Evolutionary conservation across 2,797 vertebrate species (phyloP), one percentile per base, ranked within the genome.

Genomic region (Scomberomorus guttatus): DNA sequence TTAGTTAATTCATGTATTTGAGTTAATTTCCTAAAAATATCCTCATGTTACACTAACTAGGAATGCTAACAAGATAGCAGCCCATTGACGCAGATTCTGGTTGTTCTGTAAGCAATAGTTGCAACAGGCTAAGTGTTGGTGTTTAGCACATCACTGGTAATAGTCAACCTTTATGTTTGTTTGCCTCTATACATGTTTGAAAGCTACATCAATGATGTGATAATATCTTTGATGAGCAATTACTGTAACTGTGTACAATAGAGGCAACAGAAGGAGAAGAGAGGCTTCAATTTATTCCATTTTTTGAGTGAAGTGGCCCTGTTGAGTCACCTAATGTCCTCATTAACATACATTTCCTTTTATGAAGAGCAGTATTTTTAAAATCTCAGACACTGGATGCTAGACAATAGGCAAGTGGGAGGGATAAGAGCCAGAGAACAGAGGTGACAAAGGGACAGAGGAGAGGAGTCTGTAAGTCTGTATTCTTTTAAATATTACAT

Each of bases 311-410:
- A 60, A 68, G 73, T 79, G 69, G 34, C 65, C 42, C 42, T 50
- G 71, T 55, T 75, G 63, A 80, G 71, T 64, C 67, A 20, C 24
- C 15, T 63, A 57, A 52, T 65, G 27, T 48, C 14, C 51, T 85
- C 54, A 84, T 86, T 84, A 75, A 67, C 72, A 80, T 75, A 68
- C n/a, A 65, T 61, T 78, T 34, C 20, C 15, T 27, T 57, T 84
- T 46, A 63, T 71, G 60, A 64, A 73, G 64, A 77, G 66, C 51
- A 57, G 60, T 37, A 20, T 61, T 65, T 80, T 73, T 29, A 39
- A 75, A 68, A 75, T 62, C 39, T 76, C 44, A 54, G 22, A 55
- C 44, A 34, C 18, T 52, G 39, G 60, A 61, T 60, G 72, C 32
- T 65, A 52, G 76, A 54, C n/a, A 22, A 22, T 58, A 29, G 12